phyloP scores from a whole-genome alignment of 2,113 vertebrate species.

The Lutjanus erythropterus region DNA sequence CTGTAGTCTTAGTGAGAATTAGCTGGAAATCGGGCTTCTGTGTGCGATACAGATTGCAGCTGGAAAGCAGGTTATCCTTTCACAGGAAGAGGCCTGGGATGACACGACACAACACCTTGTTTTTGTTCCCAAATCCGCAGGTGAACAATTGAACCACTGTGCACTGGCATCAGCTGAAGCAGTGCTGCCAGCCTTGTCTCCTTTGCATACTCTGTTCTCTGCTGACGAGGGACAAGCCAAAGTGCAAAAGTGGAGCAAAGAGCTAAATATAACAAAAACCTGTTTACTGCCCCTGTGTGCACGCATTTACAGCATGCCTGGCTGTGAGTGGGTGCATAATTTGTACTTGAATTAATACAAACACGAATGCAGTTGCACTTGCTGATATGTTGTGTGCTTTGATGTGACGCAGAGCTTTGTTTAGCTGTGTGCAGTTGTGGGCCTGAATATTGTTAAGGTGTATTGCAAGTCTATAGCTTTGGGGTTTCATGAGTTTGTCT shows the following conservation, averaged over 20 bases:
- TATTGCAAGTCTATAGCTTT: conserved; percentile 25
- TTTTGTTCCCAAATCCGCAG: conserved; percentile 60
- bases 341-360: background rate
- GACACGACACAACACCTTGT: conserved; percentile 46
- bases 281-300: conserved; percentile 18
- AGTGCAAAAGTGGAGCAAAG: conserved; percentile 57
- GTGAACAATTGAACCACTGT: conserved; percentile 53
- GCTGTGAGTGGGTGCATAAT: conserved; percentile 4
- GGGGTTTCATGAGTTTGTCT: conserved; percentile 34
- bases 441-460: conserved; percentile 12
- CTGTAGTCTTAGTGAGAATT: conserved; percentile 46
- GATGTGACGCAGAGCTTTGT: conserved; percentile 36
- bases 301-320: background rate
- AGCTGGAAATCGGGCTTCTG: conserved; percentile 29
- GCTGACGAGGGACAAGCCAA: conserved; percentile 42
- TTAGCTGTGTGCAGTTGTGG: conserved; percentile 17
- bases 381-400: conserved; percentile 7
- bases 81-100: conserved; percentile 37
- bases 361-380: background rate
- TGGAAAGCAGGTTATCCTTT: conserved; percentile 58
- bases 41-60: conserved; percentile 42
- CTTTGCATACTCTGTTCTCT: conserved; percentile 18
- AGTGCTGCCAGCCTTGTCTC: conserved; percentile 43
- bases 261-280: conserved; percentile 46
- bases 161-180: conserved; percentile 16